Evolutionary conservation across 2,113 vertebrate genomes (phyloP), one percentile per base, ranked within the genome.

Genomic region (Apistogramma diplotaenia): DNA sequence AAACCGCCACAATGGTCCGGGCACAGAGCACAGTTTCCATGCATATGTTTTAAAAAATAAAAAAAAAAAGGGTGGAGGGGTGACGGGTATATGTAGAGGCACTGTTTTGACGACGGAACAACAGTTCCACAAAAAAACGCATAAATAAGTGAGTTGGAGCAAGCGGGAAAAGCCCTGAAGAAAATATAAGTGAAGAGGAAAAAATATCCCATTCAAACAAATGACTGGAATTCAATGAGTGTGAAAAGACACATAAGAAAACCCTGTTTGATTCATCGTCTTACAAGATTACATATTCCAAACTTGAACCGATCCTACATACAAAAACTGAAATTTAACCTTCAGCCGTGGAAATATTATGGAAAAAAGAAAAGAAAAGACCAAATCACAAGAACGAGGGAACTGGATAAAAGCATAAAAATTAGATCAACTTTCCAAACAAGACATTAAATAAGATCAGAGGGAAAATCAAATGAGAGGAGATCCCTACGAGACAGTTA

Each of bases 381-480:
- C 54, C 10, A 85, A 57, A 40, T 67, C 70, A 60, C 33, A 19
- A 62, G 33, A 78, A 65, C n/a, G 5, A 19, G 37, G 74, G 46
- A 78, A 80, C 62, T 73, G 62, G 59, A 67, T 57, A 79, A 85
- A 83, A 73, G 61, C 55, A 56, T 16, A 79, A 82, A 78, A 82
- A 73, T 61, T 13, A 75, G 71, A 89, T 81, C 27, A 79, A 51
- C 18, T 57, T 49, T 75, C 25, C 82, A 72, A 74, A 77, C 43
- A 78, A 78, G 51, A 74, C 29, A 65, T 16, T 35, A 29, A 88
- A 83, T 54, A 62, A 76, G 35, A 87, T 84, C 46, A 82, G n/a
- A 73, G n/a, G 15, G 57, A 78, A 85, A 85, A 87, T 78, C 73
- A 53, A 71, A 85, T 76, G 59, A 79, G 49, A 65, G 40, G 54